A percentile compares a stretch with the other conserved stretches of the same genome.
phyloP scores from a whole-genome alignment of 2,888 invertebrate genomes.

The Stictocephala bisonia region DNA sequence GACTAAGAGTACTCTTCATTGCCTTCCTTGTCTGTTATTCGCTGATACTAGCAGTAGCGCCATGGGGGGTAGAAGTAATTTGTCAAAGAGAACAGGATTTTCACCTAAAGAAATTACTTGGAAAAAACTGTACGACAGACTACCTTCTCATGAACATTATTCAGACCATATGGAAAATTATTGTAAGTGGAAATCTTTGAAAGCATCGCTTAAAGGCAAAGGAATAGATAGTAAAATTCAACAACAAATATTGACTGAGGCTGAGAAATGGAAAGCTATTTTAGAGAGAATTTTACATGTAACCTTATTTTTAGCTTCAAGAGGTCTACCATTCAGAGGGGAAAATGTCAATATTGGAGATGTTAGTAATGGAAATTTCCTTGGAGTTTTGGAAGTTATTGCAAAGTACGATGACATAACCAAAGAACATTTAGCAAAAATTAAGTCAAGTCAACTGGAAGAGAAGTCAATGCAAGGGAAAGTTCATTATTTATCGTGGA shows the following conservation, averaged over 20 bases:
- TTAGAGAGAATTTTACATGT: background rate
- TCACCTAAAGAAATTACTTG: background rate
- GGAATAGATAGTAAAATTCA: background rate
- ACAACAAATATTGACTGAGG: background rate
- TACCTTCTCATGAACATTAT: background rate
- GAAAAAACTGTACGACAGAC: background rate
- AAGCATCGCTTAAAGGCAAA: background rate
- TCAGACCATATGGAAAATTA: background rate
- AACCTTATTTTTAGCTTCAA: slow-evolving; percentile 3
- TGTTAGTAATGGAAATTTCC: slow-evolving; percentile 2
- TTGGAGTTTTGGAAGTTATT: background rate
- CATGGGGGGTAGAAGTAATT: background rate
- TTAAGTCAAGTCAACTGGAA: slow-evolving; percentile 21
- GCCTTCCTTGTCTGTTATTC: background rate
- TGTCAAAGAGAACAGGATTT: background rate
- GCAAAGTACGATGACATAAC: background rate
- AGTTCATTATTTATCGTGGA: slow-evolving; percentile 41
- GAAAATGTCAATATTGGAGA: background rate
- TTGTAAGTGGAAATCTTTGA: slow-evolving; percentile 1
- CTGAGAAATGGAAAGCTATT: background rate
- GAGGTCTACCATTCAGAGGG: background rate
- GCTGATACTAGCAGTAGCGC: background rate
- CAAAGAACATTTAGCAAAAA: background rate
- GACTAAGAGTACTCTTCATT: background rate
- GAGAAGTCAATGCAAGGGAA: slow-evolving; percentile 17